Base-by-base conservation (phyloP, 2,797 vertebrate genomes). In the Cercopithecus neglectus region DNA sequence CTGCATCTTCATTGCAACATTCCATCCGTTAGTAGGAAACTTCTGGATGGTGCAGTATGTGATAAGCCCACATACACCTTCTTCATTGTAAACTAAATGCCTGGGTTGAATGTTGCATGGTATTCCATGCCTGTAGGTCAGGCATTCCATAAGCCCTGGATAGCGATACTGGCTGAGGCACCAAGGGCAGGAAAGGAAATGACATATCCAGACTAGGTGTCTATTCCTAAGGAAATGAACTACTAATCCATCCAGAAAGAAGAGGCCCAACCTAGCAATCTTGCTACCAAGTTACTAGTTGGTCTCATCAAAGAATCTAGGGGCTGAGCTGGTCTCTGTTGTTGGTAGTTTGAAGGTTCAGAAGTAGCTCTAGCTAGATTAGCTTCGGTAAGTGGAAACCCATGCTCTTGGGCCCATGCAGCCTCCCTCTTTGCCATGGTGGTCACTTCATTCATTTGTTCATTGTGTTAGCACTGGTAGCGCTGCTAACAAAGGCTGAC, bases 61-160 rank as follows among this genome's bases (percentile, higher is more conserved):
- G 72, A 64, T 86, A 50, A 74, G 33, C 79, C 55, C 64, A 57
- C 24, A 24, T 22, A 36, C 4, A 39, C 6, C 57, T 70, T 74
- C 26, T 88, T 96, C 11, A 33, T 33, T 67, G 82, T 91, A 84
- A 96, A 86, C 17, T 39, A 83, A 93, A 93, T 44, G 21, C 41
- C 22, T 36, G 28, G 8, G 33, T 61, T 46, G 55, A 79, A 46
- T 41, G 72, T 80, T 41, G 6, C 28, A 14, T 72, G 57, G 67
- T 57, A 86, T 81, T 94, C 41, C 39, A 78, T 48, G 30, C n/a
- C 70, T 75, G 21, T 83, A 70, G 33, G 48, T 74, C 41, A 48
- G 61, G 48, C 74, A 36, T 86, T 85, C 75, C 36, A 44, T 13
- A 41, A 87, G 8, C 13, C 10, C 70, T 59, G 81, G 61, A 70